Base-by-base conservation (phyloP, 2,888 invertebrate species). In the Arrhopalites spinosus region DNA sequence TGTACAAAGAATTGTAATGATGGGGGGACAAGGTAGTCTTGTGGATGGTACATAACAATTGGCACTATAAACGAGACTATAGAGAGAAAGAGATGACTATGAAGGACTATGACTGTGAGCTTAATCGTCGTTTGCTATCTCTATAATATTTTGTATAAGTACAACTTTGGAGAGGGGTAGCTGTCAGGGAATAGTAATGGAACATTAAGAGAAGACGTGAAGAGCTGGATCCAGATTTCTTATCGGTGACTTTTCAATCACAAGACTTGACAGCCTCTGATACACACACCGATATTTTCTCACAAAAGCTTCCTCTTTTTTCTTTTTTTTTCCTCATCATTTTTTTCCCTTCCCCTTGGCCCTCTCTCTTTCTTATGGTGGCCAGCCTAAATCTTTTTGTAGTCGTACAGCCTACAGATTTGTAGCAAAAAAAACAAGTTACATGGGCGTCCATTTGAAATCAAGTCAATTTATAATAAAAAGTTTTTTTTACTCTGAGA, bases 271-370 rank as follows among this genome's bases (percentile, higher is more conserved):
- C 73, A 73, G 67, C 56, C 67, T 67, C 67, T 73, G 73, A 73
- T 73, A 66, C 73, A 73, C 67, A 73, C 66, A 73, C 66, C 67
- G 73, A 73, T 73, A 73, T 73, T 73, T 73, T 67, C 73, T 73
- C 67, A 67, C 67, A 73, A 73, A 73, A 53, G 43, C 45, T 73
- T 56, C 67, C 59, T 36, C 63, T 67, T 66, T 53, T 59, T 25
- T 45, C 71, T 43, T 43, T 25, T 30, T 59, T 50, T 11, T 23
- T 64, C 29, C 36, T 64, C 36, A 30, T 64, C 29, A 5, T 64
- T 20, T 61, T 56, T n/a, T 56, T 56, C 56, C 15, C 56, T n/a
- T n/a, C 15, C 5, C 23, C 56, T 8, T 20, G 3, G 5, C 20
- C 5, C 23, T 64, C 64, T 27, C 64, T 8, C 29, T 64, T 64